Base-by-base conservation (phyloP, 1,140 invertebrate species). In the Orchesella cincta region DNA sequence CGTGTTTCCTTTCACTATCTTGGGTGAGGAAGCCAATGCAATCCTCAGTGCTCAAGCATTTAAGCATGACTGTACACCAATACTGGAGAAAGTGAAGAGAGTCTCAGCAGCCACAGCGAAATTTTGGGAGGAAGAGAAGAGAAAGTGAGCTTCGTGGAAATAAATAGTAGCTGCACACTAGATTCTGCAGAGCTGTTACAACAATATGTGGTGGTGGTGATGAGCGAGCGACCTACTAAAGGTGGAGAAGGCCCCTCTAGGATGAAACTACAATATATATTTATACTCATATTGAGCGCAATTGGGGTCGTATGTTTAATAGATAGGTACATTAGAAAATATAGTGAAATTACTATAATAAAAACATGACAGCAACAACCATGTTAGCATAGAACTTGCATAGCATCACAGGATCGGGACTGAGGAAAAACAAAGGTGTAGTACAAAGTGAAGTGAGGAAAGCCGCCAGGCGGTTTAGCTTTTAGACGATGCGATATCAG, bases 281-380 rank as follows among this genome's bases (percentile, higher is more conserved):
- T n/a, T n/a, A n/a, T n/a, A n/a, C n/a, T n/a, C n/a, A n/a, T n/a
- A n/a, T n/a, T n/a, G n/a, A n/a, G n/a, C n/a, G n/a, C n/a, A n/a
- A n/a, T n/a, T n/a, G 18, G 39, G 39, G 39, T 8, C 18, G 39
- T 46, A 8, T 5, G 39, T 46, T 46, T 46, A 18, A 18, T 46
- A 46, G 39, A 18, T 46, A 46, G 52, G 52, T n/a, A 23, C 52
- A 57, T 57, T 57, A n/a, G 52, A n/a, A 57, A 57, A 57, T 57
- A 57, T 57, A 57, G 52, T 57, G 52, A 57, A 57, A 57, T 57
- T 57, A 23, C 52, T 57, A 23, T 57, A 57, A 57, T 57, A 57
- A 57, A 46, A 57, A 57, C 52, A 57, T 57, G 52, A 57, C 52
- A 57, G 52, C 14, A 57, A 57, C 39, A 57, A 57, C 52, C 8